phyloP scores from a whole-genome alignment of 2,888 invertebrate species.

The Latrodectus hesperus region DNA sequence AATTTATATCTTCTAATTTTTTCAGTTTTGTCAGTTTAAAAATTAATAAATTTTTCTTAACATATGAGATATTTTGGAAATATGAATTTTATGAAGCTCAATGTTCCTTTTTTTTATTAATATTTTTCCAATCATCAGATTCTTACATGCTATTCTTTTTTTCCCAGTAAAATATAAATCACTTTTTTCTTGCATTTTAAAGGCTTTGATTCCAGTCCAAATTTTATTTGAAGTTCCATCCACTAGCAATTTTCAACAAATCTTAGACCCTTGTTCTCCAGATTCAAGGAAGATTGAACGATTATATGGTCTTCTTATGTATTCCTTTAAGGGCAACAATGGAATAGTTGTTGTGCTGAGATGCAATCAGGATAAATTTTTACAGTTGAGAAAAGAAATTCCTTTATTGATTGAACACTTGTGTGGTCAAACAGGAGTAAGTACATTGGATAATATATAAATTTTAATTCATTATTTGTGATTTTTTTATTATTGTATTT shows the following conservation, averaged over 20 bases:
- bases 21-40: too few relatives aligned
- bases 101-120: too few relatives aligned
- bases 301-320: slow-evolving; percentile 18
- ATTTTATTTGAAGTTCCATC: slow-evolving; percentile 41
- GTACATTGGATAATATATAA: background rate
- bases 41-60: too few relatives aligned
- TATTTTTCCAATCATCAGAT: too few relatives aligned
- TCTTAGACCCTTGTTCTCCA: slow-evolving; percentile 6
- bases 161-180: background rate
- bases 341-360: slow-evolving; percentile 10
- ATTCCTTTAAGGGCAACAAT: slow-evolving; percentile 11
- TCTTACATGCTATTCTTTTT: too few relatives aligned
- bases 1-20: too few relatives aligned
- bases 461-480: too few relatives aligned
- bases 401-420: slow-evolving; percentile 37
- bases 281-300: slow-evolving; percentile 15
- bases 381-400: slow-evolving; percentile 16
- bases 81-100: too few relatives aligned
- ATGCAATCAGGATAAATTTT: slow-evolving; percentile 50
- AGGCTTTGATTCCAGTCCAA: slow-evolving; percentile 57
- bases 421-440: slow-evolving; percentile 40
- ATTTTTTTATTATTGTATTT: too few relatives aligned
- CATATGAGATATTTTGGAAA: too few relatives aligned
- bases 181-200: background rate
- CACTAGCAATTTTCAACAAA: background rate